Percentiles rank a stretch among this genome's conserved stretches.
These are phyloP conservation scores for Olivierus martensii DNA, from an alignment of 1,140 invertebrate genomes.

Conservation along the genomic window DNA sequence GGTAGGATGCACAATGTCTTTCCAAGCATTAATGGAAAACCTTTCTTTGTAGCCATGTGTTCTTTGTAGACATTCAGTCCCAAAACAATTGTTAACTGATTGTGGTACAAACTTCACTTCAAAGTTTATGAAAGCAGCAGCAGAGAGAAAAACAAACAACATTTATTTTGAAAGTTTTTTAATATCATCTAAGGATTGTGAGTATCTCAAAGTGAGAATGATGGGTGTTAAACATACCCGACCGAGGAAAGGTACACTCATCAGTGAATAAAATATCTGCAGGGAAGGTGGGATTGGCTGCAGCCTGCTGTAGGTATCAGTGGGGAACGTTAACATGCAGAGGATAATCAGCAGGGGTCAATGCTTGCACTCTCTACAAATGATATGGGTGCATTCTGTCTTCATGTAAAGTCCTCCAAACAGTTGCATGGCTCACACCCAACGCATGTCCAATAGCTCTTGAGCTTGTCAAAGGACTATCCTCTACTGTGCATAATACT, in stretches of 20 bases:
- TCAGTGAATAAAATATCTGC: neutral
- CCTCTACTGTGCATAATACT: neutral
- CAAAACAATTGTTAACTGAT: no score
- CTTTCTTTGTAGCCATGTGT: neutral
- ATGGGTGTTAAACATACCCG: neutral
- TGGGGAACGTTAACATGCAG: neutral
- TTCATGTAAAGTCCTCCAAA: conserved; percentile 1
- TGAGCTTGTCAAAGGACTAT: neutral
- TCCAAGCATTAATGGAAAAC: neutral
- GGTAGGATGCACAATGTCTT: neutral
- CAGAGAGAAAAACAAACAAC: no score
- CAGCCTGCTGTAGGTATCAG: neutral
- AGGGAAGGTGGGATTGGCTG: neutral
- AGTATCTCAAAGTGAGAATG: neutral
- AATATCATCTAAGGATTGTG: neutral
- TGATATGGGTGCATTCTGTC: neutral
- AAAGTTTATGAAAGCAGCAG: no score
- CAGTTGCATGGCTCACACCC: neutral
- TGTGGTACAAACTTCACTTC: no score
- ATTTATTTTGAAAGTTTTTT: no score
- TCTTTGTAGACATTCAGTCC: no score
- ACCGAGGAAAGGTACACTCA: neutral
- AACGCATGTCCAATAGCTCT: neutral
- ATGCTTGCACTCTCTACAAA: neutral
- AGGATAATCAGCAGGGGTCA: neutral